phyloP scores from a whole-genome alignment of 2,113 vertebrate species.

The Penelope pileata region DNA sequence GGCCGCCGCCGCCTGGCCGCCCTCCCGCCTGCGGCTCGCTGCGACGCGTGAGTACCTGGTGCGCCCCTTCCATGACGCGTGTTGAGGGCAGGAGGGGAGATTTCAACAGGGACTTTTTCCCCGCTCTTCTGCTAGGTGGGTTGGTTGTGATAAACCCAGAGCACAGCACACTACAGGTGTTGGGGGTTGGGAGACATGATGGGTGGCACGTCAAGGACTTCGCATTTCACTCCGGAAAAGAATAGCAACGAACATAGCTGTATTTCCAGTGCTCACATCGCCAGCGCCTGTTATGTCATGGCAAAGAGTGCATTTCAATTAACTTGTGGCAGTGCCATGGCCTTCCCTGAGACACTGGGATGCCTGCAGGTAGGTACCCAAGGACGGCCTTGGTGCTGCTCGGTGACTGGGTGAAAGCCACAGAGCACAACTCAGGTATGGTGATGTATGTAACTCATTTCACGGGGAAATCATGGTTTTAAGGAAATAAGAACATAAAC shows the following conservation, averaged over 20 bases:
- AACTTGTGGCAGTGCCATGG: neutral
- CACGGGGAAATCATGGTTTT: neutral
- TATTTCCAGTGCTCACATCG: neutral
- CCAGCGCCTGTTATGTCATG: neutral
- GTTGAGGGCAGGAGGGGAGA: neutral
- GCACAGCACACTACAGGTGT: slow-evolving; percentile 34
- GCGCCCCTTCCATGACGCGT: neutral
- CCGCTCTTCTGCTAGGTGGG: neutral
- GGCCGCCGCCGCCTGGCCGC: neutral
- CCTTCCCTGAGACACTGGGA: neutral
- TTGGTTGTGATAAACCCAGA: neutral
- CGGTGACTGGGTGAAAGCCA: neutral
- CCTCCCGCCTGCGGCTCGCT: neutral
- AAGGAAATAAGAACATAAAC: neutral
- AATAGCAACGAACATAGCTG: neutral
- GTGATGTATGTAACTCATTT: neutral
- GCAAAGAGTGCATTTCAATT: neutral
- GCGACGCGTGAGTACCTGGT: neutral
- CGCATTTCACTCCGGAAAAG: neutral
- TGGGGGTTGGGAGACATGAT: slow-evolving; percentile 22
- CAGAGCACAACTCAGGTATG: neutral
- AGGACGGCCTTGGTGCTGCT: neutral
- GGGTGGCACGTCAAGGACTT: neutral
- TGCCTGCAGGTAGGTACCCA: neutral
- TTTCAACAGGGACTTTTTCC: neutral